Percentiles rank a stretch among this genome's conserved stretches.
These are phyloP conservation scores for Podarcis siculus DNA, from an alignment of 2,797 vertebrate species.

Conservation along the genomic window DNA sequence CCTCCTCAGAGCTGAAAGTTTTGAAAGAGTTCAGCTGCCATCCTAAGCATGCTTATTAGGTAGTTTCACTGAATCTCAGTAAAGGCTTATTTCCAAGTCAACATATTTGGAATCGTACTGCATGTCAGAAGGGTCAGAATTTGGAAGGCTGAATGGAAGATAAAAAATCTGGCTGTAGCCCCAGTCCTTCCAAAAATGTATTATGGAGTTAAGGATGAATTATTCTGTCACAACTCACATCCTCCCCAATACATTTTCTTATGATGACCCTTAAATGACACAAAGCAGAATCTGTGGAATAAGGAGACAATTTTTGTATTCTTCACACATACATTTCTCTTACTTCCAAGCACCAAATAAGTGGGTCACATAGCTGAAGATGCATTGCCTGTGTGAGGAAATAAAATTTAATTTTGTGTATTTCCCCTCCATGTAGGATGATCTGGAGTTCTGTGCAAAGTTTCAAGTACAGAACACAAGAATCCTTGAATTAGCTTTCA, in stretches of 20 bases:
- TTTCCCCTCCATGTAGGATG: not conserved
- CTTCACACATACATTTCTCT: not conserved
- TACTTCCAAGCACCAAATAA: not conserved
- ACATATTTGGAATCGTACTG: not conserved
- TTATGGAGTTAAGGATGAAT: not conserved
- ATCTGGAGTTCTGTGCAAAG: not conserved
- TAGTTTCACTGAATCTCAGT: not conserved
- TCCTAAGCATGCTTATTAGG: not conserved
- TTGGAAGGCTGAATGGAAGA: not conserved
- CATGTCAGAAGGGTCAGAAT: not conserved
- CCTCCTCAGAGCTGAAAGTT: not conserved
- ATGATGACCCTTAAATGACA: not conserved
- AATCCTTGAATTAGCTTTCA: not conserved
- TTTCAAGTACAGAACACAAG: not conserved
- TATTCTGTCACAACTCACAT: not conserved
- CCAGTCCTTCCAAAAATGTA: not conserved
- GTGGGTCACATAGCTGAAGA: not conserved
- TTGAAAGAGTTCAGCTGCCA: not conserved
- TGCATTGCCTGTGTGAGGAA: not conserved
- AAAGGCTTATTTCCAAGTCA: not conserved
- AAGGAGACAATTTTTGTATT: not conserved
- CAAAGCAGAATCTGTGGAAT: not conserved
- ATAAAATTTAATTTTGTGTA: not conserved
- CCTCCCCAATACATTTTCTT: not conserved
- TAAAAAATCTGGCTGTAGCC: not conserved